Base-by-base conservation (phyloP, 2,113 vertebrate genomes). In the Apodemus sylvaticus region DNA sequence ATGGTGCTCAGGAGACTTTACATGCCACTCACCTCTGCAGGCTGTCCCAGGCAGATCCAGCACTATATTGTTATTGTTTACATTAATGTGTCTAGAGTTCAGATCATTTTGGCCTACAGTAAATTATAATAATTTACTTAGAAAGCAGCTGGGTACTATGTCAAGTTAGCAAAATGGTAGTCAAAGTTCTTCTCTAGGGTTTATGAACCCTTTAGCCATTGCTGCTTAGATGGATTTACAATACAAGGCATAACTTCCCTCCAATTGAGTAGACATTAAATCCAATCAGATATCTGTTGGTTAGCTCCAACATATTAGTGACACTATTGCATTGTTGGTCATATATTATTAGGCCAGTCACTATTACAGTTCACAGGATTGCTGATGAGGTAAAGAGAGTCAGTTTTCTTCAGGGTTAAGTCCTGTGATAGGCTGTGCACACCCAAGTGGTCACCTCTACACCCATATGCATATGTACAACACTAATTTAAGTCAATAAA, bases 91-190 rank as follows among this genome's bases (percentile, higher is more conserved):
- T 31, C 8, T 45, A 87, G 6, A 94, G 51, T 13, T 14, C 76
- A 81, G 26, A 89, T 85, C 17, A 76, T 5, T 55, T 36, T 93
- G 55, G 51, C n/a, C 24, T 74, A 0, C 74, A 36, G 55, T 95
- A 96, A 66, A 31, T 93, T 90, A 79, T 70, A 93, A 34, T 60
- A 70, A 74, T 85, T 79, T 93, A 71, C 53, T 45, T 36, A 87
- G 77, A 89, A 68, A 74, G 3, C 55, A 90, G 71, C 76, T 55
- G 34, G 78, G 31, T 24, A 26, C 24, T 45, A 48, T 66, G 4
- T 42, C 24, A 85, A 17, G 24, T 20, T 64, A 66, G 29, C 8
- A 86, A 86, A 85, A 85, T 29, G 14, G 24, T 85, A 64, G 81
- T 42, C 36, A 31, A 39, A 31, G n/a, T 17, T 85, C 58, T 64